A percentile compares a stretch with the other conserved stretches of the same genome.
Conservation (phyloP, 2,113 vertebrate species). For the Delphinapterus leucas region DNA sequence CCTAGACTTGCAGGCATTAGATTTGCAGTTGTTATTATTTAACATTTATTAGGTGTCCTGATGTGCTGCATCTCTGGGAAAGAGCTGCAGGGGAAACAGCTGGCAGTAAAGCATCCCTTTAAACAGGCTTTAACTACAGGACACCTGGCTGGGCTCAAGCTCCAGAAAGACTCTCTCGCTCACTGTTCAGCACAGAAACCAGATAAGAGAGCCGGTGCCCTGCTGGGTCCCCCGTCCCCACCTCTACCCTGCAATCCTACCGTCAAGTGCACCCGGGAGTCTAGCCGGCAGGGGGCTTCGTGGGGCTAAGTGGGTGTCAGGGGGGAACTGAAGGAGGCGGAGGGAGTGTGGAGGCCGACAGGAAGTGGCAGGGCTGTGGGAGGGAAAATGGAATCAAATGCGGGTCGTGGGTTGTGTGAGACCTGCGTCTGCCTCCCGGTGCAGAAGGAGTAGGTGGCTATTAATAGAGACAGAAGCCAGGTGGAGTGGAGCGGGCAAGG, state of each 20-base stretch:
- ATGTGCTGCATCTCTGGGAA: background rate
- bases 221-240: background rate
- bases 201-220: background rate
- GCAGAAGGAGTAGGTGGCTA: background rate
- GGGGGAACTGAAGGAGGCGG: background rate
- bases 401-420: too few species aligned
- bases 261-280: background rate
- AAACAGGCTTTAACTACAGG: background rate
- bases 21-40: background rate
- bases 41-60: background rate
- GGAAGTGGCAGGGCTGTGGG: background rate
- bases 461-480: background rate
- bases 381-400: background rate
- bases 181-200: background rate
- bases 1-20: background rate
- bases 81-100: background rate
- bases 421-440: background rate
- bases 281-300: fast-evolving
- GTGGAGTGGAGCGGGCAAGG: background rate
- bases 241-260: background rate
- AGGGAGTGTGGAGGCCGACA: background rate
- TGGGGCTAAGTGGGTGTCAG: background rate
- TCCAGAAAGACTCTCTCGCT: background rate
- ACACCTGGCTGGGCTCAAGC: background rate
- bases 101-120: background rate